Percentiles rank a stretch among this genome's conserved stretches.
Conservation (phyloP, 2,888 invertebrate species). For the Cephus pygmeus region DNA sequence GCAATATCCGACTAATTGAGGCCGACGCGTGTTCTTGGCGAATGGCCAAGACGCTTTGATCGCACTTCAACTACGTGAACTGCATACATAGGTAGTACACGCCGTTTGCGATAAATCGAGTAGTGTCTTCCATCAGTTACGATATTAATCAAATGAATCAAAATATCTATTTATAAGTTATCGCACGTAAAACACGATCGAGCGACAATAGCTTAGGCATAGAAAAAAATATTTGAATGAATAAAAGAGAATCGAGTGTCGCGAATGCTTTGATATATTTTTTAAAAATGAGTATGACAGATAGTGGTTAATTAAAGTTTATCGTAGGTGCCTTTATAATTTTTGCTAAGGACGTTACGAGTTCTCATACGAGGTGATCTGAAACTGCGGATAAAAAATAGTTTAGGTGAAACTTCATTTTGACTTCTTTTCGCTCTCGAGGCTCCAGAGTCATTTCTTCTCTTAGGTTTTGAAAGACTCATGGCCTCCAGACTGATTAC, state of each 20-base stretch:
- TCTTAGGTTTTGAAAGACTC: conserved; percentile 20
- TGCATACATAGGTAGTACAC: conserved; percentile 18
- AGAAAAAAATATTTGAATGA: not conserved
- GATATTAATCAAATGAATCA: not conserved
- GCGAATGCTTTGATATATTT: not conserved
- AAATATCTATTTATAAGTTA: not conserved
- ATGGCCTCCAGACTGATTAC: conserved; percentile 40
- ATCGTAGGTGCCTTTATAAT: not conserved
- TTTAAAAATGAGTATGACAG: not conserved
- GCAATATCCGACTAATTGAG: conserved; percentile 56
- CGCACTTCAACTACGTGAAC: conserved; percentile 19
- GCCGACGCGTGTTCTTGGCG: conserved; percentile 50
- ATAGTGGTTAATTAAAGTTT: not conserved
- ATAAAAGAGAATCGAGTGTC: not conserved
- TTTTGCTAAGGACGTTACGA: not conserved
- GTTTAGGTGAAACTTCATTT: not conserved
- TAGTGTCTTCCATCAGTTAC: conserved; percentile 9
- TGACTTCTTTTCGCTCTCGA: not conserved
- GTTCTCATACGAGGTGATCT: not conserved
- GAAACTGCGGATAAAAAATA: not conserved
- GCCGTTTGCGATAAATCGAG: conserved; percentile 19
- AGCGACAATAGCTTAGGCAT: not conserved
- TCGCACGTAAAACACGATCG: not conserved
- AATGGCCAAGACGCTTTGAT: conserved; percentile 51
- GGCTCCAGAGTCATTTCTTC: not conserved